Conservation (phyloP, 2,113 vertebrate species). For the Noturus placidus region DNA sequence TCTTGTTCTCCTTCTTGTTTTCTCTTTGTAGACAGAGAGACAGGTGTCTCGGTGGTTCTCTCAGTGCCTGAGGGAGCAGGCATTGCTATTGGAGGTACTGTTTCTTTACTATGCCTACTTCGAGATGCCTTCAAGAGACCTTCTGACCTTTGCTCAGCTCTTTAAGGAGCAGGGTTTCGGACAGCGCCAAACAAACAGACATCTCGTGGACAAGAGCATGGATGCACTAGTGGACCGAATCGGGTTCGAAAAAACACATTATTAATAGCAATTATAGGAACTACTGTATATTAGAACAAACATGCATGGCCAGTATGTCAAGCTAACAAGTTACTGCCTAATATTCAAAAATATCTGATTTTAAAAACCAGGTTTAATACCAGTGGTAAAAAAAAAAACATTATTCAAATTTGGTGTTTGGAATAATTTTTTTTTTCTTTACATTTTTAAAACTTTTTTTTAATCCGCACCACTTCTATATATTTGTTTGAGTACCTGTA, state of each 20-base stretch:
- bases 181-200: constrained; percentile 89
- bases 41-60: constrained; percentile 94
- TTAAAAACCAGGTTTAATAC: background rate
- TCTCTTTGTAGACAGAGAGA: constrained; percentile 81
- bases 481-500: background rate
- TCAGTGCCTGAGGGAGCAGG: constrained; percentile 93
- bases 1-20: background rate
- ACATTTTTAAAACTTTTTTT: background rate
- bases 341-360: background rate
- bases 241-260: constrained; percentile 74
- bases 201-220: constrained; percentile 92
- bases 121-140: constrained; percentile 86
- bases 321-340: background rate
- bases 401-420: background rate
- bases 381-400: no score
- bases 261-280: background rate
- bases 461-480: no score
- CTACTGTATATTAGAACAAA: background rate
- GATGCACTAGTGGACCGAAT: constrained; percentile 89
- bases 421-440: background rate
- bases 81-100: constrained; percentile 92
- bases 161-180: constrained; percentile 97
- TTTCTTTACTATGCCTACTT: constrained; percentile 97
- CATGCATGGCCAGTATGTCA: background rate
- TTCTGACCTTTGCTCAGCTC: constrained; percentile 84